Conservation (phyloP, 2,888 invertebrate genomes). For the Adineta ricciae region DNA sequence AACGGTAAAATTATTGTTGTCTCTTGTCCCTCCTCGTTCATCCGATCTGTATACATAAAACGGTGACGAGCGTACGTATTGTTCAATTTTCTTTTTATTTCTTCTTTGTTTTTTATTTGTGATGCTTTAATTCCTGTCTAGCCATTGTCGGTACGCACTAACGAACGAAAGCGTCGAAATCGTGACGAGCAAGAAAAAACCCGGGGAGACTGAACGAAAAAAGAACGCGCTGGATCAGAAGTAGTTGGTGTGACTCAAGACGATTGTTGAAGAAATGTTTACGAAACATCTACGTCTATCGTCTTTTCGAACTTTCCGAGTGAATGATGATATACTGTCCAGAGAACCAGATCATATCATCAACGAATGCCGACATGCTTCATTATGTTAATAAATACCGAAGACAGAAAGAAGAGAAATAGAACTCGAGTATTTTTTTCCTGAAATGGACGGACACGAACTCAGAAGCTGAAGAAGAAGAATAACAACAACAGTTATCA, state of each 20-base stretch:
- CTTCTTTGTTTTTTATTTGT: not conserved
- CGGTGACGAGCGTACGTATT: not conserved
- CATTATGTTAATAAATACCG: not conserved
- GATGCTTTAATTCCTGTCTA: constrained; percentile 21
- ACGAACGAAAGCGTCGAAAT: not conserved
- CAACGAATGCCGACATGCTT: not conserved
- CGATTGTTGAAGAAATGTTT: not conserved
- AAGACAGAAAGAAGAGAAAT: too few species aligned
- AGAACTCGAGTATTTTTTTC: not conserved
- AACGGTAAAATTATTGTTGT: not conserved
- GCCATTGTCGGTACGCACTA: not conserved
- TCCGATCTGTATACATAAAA: not conserved
- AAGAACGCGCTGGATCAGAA: not conserved
- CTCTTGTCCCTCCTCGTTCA: not conserved
- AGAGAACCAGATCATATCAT: not conserved
- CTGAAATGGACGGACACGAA: not conserved
- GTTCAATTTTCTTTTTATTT: not conserved
- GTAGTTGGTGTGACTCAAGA: not conserved
- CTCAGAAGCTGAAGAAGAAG: not conserved
- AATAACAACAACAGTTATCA: not conserved
- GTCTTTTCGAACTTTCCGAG: not conserved
- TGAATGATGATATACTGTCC: not conserved
- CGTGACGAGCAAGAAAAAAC: not conserved
- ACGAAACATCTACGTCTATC: not conserved
- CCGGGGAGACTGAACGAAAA: not conserved